Conservation (phyloP, 2,888 invertebrate genomes). For the Epirrita christyi region DNA sequence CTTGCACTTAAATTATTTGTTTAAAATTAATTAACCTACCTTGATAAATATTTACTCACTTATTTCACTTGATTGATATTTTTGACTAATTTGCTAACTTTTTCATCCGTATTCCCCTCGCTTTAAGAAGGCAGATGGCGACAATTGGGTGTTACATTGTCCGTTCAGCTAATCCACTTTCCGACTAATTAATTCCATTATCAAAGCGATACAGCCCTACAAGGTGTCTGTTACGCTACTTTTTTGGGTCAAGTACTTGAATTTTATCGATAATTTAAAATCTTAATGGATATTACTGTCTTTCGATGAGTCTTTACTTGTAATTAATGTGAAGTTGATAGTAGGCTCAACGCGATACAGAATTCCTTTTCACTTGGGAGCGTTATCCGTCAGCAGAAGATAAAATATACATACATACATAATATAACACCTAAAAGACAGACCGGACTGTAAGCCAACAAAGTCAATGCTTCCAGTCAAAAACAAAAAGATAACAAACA, state of each 20-base stretch:
- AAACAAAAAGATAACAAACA: no score
- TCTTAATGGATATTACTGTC: slow-evolving; percentile 1
- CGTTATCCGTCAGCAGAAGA: no score
- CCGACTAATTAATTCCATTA: slow-evolving; percentile 69
- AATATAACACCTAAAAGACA: no score
- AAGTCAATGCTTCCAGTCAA: no score
- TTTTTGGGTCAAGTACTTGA: slow-evolving; percentile 34
- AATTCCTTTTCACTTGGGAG: no score
- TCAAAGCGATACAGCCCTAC: slow-evolving; percentile 59
- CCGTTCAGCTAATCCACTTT: slow-evolving; percentile 66
- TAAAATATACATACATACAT: no score
- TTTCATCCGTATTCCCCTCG: slow-evolving; percentile 7
- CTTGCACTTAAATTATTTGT: no score
- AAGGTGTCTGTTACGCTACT: slow-evolving; percentile 48
- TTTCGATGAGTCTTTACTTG: neutral
- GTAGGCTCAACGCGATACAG: no score
- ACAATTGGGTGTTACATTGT: slow-evolving; percentile 63
- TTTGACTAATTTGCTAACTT: neutral
- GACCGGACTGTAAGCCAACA: no score
- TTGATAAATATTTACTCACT: no score
- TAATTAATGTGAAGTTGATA: neutral
- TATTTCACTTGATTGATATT: no score
- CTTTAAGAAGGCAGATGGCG: slow-evolving; percentile 67
- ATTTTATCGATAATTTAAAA: slow-evolving; percentile 15
- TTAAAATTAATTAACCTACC: no score